Conservation (phyloP, 2,797 vertebrate genomes). For the Eulemur mongoz region DNA sequence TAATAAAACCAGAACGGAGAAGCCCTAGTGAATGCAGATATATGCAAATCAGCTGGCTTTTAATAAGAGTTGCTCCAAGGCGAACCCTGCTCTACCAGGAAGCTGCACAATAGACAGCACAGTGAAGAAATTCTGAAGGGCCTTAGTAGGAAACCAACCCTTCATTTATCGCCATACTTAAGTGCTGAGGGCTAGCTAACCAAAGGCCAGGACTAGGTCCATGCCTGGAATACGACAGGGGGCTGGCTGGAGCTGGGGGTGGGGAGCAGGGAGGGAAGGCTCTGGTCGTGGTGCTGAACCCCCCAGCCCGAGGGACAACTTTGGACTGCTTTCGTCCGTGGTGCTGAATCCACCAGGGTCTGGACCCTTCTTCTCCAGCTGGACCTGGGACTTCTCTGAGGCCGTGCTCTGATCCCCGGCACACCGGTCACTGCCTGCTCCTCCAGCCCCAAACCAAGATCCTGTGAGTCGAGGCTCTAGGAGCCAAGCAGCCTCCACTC, state of each 20-base stretch:
- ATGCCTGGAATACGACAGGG: neutral
- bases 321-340: neutral
- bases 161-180: neutral
- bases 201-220: neutral
- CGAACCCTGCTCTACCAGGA: neutral
- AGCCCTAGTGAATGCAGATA: slow-evolving; percentile 1
- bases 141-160: neutral
- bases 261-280: rapidly evolving
- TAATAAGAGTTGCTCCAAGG: slow-evolving; percentile 44
- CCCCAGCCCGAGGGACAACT: rapidly evolving
- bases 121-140: neutral
- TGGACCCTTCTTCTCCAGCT: neutral
- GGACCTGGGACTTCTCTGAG: neutral
- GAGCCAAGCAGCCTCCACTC: neutral
- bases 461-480: neutral
- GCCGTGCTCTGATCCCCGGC: neutral
- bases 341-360: neutral
- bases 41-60: slow-evolving; percentile 47
- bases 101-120: neutral
- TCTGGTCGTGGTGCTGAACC: neutral
- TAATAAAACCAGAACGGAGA: slow-evolving; percentile 32
- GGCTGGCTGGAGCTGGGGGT: rapidly evolving
- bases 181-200: neutral
- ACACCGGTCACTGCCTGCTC: neutral
- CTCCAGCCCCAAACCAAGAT: neutral